Base-by-base conservation (phyloP, 2,888 invertebrate genomes). In the Pyrrhosoma nymphula region DNA sequence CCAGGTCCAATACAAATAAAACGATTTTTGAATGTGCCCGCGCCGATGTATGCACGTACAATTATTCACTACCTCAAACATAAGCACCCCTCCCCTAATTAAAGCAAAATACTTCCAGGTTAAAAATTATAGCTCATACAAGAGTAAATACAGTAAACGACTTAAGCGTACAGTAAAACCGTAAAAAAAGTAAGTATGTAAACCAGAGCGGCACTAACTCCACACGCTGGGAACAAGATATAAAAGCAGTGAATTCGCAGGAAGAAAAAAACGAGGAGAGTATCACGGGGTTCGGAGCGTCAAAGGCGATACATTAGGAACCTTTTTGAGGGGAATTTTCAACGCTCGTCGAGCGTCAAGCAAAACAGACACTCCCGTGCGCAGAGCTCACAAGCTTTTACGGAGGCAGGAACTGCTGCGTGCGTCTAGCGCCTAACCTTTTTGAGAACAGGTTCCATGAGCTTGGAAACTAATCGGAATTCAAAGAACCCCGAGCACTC, bases 381-480 rank as follows among this genome's bases (percentile, higher is more conserved):
- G 30, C 82, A 1, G 14, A 82, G 30, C 35, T 82, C 10, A 35
- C 82, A 60, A 60, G 82, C 30, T 82, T 82, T 82, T 30, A 82
- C 12, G 82, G 82, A 82, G 82, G 82, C 35, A 82, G 30, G 30
- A 35, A 82, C 30, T 82, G 82, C 82, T 35, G 82, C 82, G 26
- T 35, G 30, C 82, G 82, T 18, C 30, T 35, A 30, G 82, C 30
- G 26, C 82, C 30, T 82, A 82, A 82, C 82, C 35, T 82, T 82
- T 69, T 35, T 82, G 35, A 35, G 82, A 82, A 82, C 82, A 82
- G 16, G 82, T 82, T 82, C 35, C 82, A 82, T 82, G 82, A 35
- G 82, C 82, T 82, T 82, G 82, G 82, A 82, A 82, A 82, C 82
- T 82, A 35, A 82, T 35, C 82, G 82, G 82, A 82, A 82, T 82